Conservation (phyloP, 2,113 vertebrate species). For the Chionis minor region DNA sequence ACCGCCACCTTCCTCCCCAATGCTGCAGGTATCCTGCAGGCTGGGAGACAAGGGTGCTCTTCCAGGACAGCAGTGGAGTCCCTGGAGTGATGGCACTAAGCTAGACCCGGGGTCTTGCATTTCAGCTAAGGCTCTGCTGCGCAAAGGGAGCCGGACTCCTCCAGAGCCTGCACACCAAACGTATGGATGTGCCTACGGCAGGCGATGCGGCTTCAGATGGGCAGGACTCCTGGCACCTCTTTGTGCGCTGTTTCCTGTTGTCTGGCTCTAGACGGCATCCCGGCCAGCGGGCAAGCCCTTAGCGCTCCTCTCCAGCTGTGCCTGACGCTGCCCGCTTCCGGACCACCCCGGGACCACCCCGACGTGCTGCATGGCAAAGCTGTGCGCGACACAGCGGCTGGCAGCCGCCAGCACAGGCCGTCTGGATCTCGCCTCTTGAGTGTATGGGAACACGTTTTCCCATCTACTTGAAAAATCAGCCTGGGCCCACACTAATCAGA, state of each 20-base stretch:
- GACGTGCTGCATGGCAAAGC: neutral
- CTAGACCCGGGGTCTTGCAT: neutral
- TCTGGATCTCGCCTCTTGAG: neutral
- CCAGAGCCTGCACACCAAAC: neutral
- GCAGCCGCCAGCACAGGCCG: neutral
- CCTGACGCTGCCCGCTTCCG: neutral
- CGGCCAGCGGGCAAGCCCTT: neutral
- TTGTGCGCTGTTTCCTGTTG: neutral
- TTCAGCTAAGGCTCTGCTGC: neutral
- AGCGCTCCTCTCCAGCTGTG: neutral
- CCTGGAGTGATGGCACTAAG: neutral
- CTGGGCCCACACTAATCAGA: neutral
- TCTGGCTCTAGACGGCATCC: neutral
- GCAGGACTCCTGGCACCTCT: neutral
- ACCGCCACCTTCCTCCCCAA: neutral
- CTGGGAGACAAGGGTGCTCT: neutral
- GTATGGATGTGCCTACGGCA: neutral
- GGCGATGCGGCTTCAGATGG: neutral
- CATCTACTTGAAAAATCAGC: constrained; percentile 1
- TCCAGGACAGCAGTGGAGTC: neutral
- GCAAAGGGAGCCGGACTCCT: no score
- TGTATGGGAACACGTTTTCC: neutral
- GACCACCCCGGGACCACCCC: neutral
- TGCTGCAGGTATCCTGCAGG: rapidly evolving
- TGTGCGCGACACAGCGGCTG: neutral